phyloP scores from a whole-genome alignment of 1,140 invertebrate genomes.

The Trachelipus rathkii region DNA sequence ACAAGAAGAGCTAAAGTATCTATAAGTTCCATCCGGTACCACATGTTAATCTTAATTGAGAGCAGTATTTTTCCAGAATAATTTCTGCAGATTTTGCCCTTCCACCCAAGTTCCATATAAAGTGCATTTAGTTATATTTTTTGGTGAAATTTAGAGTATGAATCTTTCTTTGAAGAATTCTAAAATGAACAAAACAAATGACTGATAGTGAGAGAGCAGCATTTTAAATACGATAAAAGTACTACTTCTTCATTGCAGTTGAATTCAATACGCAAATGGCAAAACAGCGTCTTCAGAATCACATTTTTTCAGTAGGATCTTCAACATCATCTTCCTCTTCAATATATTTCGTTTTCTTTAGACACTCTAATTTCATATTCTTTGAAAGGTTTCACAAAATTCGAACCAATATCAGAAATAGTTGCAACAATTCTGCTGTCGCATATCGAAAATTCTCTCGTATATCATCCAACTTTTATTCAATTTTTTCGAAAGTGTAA shows the following conservation, averaged over 20 bases:
- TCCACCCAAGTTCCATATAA: constrained; percentile 21
- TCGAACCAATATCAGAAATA: constrained; percentile 29
- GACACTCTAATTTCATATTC: constrained; percentile 26
- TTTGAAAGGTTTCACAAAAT: constrained; percentile 33
- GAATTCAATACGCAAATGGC: not conserved
- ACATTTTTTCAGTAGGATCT: constrained; percentile 5
- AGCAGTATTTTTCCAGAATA: constrained; percentile 17
- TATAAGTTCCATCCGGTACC: constrained; percentile 26
- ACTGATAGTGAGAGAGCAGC: constrained; percentile 29
- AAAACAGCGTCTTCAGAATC: constrained; percentile 7
- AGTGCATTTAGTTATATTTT: constrained; percentile 27
- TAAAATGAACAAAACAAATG: constrained; percentile 24
- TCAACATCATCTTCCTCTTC: constrained; percentile 23
- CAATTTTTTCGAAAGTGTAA: constrained; percentile 23
- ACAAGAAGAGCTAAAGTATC: constrained; percentile 28
- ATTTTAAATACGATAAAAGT: constrained; percentile 22
- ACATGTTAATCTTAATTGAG: constrained; percentile 19
- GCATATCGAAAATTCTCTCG: constrained; percentile 18
- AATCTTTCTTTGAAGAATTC: constrained; percentile 20
- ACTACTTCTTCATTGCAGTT: constrained; percentile 7
- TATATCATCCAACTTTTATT: constrained; percentile 23
- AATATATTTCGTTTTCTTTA: constrained; percentile 28
- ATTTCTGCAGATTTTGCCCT: constrained; percentile 27
- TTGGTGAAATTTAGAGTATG: constrained; percentile 25
- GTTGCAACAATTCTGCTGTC: constrained; percentile 28